phyloP scores from a whole-genome alignment of 1,140 invertebrate species.

The Drosophila aff. region DNA sequence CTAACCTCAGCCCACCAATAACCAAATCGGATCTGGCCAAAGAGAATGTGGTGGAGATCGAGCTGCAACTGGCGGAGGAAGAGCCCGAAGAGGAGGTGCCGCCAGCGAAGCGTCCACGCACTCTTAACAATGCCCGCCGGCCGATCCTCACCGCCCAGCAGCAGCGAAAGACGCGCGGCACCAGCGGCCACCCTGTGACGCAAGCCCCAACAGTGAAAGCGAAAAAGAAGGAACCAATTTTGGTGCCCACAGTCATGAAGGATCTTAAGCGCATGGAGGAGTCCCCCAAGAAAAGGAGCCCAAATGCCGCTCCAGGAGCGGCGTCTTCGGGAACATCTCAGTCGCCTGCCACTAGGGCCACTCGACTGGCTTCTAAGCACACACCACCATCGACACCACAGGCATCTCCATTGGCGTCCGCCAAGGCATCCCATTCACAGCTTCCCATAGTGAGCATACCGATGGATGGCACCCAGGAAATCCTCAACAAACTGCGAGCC shows the following conservation, averaged over 20 bases:
- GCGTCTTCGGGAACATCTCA: not conserved
- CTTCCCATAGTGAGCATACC: slow-evolving; percentile 15
- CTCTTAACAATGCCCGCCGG: slow-evolving; percentile 16
- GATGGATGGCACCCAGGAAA: slow-evolving; percentile 59
- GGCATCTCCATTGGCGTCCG: not conserved
- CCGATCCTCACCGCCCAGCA: slow-evolving; percentile 47
- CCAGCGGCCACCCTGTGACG: not conserved
- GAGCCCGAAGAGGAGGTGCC: not conserved
- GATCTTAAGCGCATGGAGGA: slow-evolving; percentile 30
- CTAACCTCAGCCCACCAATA: slow-evolving; percentile 14
- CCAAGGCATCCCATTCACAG: not conserved
- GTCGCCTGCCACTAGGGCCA: not conserved
- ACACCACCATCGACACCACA: not conserved
- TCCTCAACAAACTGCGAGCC: slow-evolving; percentile 71
- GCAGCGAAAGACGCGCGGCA: slow-evolving; percentile 23
- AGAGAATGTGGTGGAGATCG: slow-evolving; percentile 43
- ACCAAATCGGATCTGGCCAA: slow-evolving; percentile 42
- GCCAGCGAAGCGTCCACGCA: not conserved
- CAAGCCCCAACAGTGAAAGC: slow-evolving; percentile 14
- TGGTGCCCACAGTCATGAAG: slow-evolving; percentile 35
- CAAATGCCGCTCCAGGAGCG: not conserved
- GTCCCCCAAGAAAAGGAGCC: not conserved
- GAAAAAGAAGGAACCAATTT: slow-evolving; percentile 23
- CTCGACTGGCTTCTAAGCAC: not conserved
- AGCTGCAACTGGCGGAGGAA: slow-evolving; percentile 7